Evolutionary conservation across 2,113 vertebrate genomes (phyloP), one percentile per base, ranked within the genome.

Genomic region (Ptychochromis oligacanthus): DNA sequence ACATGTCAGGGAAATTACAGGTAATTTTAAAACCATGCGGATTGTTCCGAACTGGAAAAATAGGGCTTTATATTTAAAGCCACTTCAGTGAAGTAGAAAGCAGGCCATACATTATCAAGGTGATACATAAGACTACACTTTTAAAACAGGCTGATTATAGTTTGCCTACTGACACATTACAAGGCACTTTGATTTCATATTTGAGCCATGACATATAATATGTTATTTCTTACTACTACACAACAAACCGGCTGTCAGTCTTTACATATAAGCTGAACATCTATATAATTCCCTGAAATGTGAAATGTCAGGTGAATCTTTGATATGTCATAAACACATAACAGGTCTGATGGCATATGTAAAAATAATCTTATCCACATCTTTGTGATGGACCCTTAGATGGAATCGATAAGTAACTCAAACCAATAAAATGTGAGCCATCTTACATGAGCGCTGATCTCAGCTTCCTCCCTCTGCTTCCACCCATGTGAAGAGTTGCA

Each of bases 1-100:
- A 91, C 86, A 88, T 85, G 74, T 87, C 80, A 79, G 76, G 6
- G 5, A 91, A 88, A 85, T 88, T 86, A 87, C 17, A 74, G 72
- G 79, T 74, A 72, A 88, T 80, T 91, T 90, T 83, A 77, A 54
- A 90, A 80, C 77, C 52, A 57, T 22, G 10, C 59, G 61, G 80
- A 84, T 70, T 87, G 67, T 75, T 81, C 26, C 57, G 49, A 3
- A 26, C 31, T 58, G 52, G 24, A 86, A 72, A 86, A 89, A 82
- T 40, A 62, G 7, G 72, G 38, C 43, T 75, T 60, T 56, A 62
- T 17, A 77, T 77, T 49, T 28, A 49, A 80, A 78, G 72, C 6
- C 2, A 10, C 52, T 72, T 75, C 17, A 67, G 22, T 57, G 18
- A 77, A 72, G 56, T 10, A 59, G 55, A 5, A n/a, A 43, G 22